phyloP scores from a whole-genome alignment of 2,888 invertebrate species.

The Elysia crispata region DNA sequence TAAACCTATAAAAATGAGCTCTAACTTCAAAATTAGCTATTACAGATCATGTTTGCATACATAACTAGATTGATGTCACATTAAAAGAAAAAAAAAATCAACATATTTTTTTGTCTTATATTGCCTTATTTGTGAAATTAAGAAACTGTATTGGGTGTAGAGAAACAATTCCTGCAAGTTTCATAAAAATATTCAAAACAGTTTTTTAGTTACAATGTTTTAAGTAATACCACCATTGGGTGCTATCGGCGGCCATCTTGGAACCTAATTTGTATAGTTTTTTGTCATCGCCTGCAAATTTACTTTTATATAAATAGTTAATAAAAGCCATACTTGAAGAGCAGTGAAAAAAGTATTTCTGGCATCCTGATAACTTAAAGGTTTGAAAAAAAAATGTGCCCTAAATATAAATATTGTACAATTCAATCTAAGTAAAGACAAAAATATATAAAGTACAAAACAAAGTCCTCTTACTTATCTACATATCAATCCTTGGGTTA shows the following conservation, averaged over 20 bases:
- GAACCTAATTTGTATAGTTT: slow-evolving; percentile 1
- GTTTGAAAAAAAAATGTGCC: no score
- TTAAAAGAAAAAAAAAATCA: neutral
- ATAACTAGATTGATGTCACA: neutral
- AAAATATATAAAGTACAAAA: no score
- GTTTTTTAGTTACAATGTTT: slow-evolving; percentile 3
- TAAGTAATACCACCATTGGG: neutral
- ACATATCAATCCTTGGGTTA: no score
- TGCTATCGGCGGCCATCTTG: neutral
- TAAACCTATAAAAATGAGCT: neutral
- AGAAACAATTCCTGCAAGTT: neutral
- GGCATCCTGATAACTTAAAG: no score
- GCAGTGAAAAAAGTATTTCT: no score
- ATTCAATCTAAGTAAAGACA: no score
- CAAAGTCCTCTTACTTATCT: no score
- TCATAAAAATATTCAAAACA: neutral
- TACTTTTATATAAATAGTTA: no score
- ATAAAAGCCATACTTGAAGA: no score
- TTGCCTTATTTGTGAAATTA: neutral
- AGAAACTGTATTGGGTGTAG: neutral
- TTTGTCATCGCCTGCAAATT: no score
- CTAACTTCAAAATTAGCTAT: neutral
- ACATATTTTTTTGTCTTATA: no score
- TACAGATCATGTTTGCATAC: neutral
- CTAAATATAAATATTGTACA: no score